Conservation (phyloP, 2,113 vertebrate species). For the Hystrix cristata region DNA sequence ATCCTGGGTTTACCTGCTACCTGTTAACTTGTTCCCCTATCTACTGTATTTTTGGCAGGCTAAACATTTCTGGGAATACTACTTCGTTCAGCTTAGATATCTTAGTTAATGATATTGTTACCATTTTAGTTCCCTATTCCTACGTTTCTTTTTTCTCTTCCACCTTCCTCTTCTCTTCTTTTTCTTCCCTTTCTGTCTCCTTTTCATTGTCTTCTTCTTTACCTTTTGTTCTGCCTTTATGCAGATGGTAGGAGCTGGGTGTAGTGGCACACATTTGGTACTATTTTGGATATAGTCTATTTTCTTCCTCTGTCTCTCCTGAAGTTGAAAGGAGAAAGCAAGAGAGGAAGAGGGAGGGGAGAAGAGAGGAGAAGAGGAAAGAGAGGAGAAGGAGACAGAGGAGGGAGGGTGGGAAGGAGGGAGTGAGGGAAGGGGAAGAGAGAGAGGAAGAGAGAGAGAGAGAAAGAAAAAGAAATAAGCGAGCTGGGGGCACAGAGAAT, state of each 20-base stretch:
- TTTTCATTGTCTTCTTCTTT: constrained; percentile 7
- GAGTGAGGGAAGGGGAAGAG: neutral
- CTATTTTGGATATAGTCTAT: constrained; percentile 29
- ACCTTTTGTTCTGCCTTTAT: constrained; percentile 55
- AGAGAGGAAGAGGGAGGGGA: neutral
- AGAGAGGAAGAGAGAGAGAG: too few relatives aligned
- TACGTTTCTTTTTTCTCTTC: constrained; percentile 47
- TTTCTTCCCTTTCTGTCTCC: neutral
- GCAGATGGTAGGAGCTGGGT: neutral
- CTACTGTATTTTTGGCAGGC: constrained; percentile 6
- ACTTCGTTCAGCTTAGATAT: constrained; percentile 44
- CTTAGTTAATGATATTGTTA: constrained; percentile 3
- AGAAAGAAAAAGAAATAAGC: neutral
- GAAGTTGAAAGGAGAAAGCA: constrained; percentile 30
- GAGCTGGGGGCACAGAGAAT: neutral
- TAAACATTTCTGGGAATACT: constrained; percentile 14
- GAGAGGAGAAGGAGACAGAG: too few relatives aligned
- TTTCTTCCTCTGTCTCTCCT: constrained; percentile 51
- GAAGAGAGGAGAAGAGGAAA: too few relatives aligned
- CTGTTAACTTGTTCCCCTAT: neutral
- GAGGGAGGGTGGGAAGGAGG: too few relatives aligned
- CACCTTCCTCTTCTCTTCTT: neutral
- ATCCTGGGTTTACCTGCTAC: constrained; percentile 1
- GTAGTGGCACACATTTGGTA: neutral
- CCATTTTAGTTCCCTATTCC: constrained; percentile 44